A percentile compares a stretch with the other conserved stretches of the same genome.
phyloP scores from a whole-genome alignment of 2,113 vertebrate species.

The Calyptomena viridis region DNA sequence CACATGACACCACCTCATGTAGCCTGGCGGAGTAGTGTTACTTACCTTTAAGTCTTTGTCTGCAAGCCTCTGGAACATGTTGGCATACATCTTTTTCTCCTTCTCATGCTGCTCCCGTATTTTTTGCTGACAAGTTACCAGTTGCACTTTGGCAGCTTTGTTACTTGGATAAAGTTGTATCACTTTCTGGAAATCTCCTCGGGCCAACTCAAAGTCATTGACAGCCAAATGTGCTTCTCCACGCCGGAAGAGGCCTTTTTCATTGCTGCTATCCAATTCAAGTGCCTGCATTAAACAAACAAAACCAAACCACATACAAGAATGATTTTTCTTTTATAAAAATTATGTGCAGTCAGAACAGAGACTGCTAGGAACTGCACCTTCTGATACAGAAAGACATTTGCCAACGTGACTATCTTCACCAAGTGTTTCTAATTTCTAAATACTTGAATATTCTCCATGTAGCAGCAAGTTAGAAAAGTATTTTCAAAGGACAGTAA shows the following conservation, averaged over 20 bases:
- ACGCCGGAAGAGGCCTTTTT: constrained; percentile 94
- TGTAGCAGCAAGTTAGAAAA: background rate
- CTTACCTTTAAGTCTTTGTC: constrained; percentile 88
- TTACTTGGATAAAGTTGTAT: constrained; percentile 91
- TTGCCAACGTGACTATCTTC: background rate
- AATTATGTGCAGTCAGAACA: background rate
- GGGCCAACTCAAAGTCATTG: constrained; percentile 91
- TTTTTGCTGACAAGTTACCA: constrained; percentile 86
- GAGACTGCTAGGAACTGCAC: background rate
- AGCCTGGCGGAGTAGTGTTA: background rate
- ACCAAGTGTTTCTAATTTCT: background rate
- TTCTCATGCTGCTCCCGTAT: constrained; percentile 90
- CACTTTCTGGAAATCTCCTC: constrained; percentile 89
- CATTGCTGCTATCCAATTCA: constrained; percentile 84
- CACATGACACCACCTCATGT: background rate
- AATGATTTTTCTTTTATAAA: background rate
- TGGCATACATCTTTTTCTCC: constrained; percentile 94
- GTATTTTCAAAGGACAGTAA: background rate
- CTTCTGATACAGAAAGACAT: background rate
- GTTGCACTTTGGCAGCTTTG: constrained; percentile 90
- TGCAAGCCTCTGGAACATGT: constrained; percentile 96
- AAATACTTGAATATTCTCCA: background rate
- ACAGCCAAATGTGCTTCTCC: constrained; percentile 87
- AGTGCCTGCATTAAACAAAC: constrained; percentile 77
- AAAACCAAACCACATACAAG: background rate